Conservation (phyloP, 1,140 invertebrate species). For the Cataglyphis hispanica region DNA sequence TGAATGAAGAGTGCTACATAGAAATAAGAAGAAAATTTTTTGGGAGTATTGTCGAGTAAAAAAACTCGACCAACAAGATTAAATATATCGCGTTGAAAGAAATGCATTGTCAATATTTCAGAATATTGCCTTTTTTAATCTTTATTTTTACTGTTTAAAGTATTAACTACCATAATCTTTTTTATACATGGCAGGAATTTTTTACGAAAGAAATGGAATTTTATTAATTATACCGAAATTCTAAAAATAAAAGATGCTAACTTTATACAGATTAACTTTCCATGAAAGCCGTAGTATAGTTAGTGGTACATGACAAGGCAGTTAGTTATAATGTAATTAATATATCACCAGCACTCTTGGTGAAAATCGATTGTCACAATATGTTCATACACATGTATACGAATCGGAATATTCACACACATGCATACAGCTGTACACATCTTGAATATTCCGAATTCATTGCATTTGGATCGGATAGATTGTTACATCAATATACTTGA, state of each 20-base stretch:
- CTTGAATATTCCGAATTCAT: conserved; percentile 34
- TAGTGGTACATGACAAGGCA: not conserved
- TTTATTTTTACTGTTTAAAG: too few species aligned
- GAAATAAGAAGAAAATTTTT: not conserved
- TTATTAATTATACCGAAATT: not conserved
- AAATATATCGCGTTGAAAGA: not conserved
- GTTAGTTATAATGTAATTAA: conserved; percentile 44
- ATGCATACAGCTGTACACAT: not conserved
- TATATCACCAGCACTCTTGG: not conserved
- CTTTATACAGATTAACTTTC: not conserved
- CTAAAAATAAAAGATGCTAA: not conserved
- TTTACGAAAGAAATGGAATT: not conserved
- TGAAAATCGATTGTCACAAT: conserved; percentile 34
- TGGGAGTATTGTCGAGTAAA: not conserved
- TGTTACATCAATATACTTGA: conserved; percentile 24
- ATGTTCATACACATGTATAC: not conserved
- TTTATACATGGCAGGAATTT: not conserved
- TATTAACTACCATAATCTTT: not conserved
- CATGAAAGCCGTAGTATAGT: not conserved
- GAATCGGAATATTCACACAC: not conserved
- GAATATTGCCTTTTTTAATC: too few species aligned
- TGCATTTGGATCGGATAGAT: conserved; percentile 43
- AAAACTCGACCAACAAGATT: not conserved
- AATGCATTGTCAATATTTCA: too few species aligned
- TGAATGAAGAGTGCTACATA: conserved; percentile 1